A percentile compares a stretch with the other conserved stretches of the same genome.
phyloP scores from a whole-genome alignment of 2,888 invertebrate species.

The Mimumesa dahlbomi region DNA sequence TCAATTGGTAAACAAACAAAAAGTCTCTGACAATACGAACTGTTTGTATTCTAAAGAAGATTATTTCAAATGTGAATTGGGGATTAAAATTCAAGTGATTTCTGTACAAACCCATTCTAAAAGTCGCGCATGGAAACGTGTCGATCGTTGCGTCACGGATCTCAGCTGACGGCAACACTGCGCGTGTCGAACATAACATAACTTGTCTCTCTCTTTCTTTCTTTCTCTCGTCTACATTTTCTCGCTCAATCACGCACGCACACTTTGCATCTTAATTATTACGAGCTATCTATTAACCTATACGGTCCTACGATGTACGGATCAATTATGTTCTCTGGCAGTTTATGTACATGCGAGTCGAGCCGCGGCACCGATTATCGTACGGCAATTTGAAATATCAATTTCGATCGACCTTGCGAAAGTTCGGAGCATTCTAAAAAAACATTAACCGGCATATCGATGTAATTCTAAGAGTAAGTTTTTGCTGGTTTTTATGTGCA shows the following conservation, averaged over 20 bases:
- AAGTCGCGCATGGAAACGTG: slow-evolving; percentile 56
- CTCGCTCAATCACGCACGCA: no score
- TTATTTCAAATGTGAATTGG: no score
- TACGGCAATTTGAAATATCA: slow-evolving; percentile 28
- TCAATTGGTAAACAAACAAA: no score
- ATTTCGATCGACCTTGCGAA: slow-evolving; percentile 15
- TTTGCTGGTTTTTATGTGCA: not conserved
- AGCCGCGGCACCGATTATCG: slow-evolving; percentile 40
- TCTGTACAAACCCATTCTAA: slow-evolving; percentile 60
- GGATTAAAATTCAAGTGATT: slow-evolving; percentile 30
- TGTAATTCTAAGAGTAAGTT: no score
- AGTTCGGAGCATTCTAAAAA: slow-evolving; percentile 14
- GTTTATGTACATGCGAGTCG: slow-evolving; percentile 65
- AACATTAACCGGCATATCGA: no score
- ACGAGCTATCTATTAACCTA: slow-evolving; percentile 57
- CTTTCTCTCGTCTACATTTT: slow-evolving; percentile 12
- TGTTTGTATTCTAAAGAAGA: not conserved
- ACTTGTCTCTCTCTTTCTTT: slow-evolving; percentile 23
- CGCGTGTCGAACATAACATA: slow-evolving; percentile 55
- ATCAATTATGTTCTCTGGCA: slow-evolving; percentile 62
- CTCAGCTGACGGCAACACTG: slow-evolving; percentile 56
- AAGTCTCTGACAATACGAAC: no score
- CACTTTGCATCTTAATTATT: slow-evolving; percentile 46
- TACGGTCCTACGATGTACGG: slow-evolving; percentile 52
- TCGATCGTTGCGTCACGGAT: slow-evolving; percentile 58